Evolutionary conservation across 2,888 invertebrate species (phyloP).

Genomic region (Papilio demoleus): DNA sequence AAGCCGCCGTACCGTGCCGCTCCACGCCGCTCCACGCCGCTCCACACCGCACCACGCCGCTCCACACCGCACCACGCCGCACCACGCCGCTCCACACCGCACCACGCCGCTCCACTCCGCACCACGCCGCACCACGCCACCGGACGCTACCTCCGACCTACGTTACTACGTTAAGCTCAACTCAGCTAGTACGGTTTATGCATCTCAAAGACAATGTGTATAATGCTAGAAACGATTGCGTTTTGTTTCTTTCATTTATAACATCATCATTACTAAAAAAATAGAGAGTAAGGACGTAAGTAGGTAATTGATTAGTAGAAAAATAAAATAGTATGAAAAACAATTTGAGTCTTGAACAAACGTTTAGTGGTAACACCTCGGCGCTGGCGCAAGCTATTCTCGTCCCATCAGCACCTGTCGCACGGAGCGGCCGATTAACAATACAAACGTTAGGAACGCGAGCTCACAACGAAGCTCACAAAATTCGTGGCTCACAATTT

Average conservation of each 20-base stretch:
- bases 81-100: constrained; percentile 46
- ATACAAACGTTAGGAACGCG: constrained; percentile 45
- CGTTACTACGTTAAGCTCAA: constrained; percentile 5
- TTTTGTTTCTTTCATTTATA: no score
- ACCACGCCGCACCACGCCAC: background rate
- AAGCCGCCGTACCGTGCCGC: background rate
- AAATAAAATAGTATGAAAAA: background rate
- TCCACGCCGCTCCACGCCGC: background rate
- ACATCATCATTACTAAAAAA: no score
- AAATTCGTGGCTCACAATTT: background rate
- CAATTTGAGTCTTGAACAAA: background rate
- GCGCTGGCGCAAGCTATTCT: constrained; percentile 45
- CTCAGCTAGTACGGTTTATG: background rate
- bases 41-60: background rate
- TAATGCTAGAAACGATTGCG: background rate
- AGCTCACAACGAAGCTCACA: constrained; percentile 1
- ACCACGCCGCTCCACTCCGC: constrained; percentile 52
- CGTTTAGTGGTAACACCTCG: constrained; percentile 16
- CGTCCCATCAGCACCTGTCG: constrained; percentile 50
- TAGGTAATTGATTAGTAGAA: background rate
- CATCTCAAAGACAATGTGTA: background rate
- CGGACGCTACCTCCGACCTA: constrained; percentile 19
- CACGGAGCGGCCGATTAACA: constrained; percentile 47
- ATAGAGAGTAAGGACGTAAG: no score
- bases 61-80: background rate